These are phyloP conservation scores for Lates calcarifer DNA, from an alignment of 2,113 vertebrate genomes.

Conservation along the genomic window DNA sequence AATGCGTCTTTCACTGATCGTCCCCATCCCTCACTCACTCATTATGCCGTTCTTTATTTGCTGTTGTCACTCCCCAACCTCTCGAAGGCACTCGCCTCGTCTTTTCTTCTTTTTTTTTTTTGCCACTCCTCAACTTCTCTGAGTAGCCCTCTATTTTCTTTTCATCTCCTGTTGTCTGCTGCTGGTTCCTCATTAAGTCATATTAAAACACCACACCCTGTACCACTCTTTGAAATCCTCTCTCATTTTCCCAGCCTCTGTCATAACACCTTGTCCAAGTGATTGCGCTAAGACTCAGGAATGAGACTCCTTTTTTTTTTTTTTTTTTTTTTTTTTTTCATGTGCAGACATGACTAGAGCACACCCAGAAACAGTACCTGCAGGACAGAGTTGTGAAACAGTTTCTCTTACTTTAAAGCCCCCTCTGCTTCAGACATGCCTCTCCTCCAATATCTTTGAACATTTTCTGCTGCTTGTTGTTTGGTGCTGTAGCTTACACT, in stretches of 20 bases:
- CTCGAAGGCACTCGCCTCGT: conserved; percentile 36
- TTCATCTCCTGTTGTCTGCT: conserved; percentile 58
- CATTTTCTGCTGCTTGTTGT: conserved; percentile 26
- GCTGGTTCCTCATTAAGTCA: conserved; percentile 69
- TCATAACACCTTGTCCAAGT: conserved; percentile 60
- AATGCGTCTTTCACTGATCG: conserved; percentile 60
- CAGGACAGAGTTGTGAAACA: conserved; percentile 64
- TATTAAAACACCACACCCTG: conserved; percentile 65
- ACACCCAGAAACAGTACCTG: conserved; percentile 61
- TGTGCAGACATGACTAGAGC: conserved; percentile 71
- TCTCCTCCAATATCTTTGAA: conserved; percentile 39
- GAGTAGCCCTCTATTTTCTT: conserved; percentile 45
- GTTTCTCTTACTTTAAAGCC: conserved; percentile 50
- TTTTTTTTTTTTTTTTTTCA: conserved; percentile 35
- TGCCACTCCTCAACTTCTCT: conserved; percentile 56
- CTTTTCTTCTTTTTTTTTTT: conserved; percentile 11
- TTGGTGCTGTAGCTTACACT: conserved; percentile 14
- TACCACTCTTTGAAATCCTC: conserved; percentile 61
- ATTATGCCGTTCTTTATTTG: conserved; percentile 68
- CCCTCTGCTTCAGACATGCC: conserved; percentile 22
- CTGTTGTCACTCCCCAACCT: conserved; percentile 40
- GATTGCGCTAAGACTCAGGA: conserved; percentile 66
- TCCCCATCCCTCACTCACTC: conserved; percentile 44
- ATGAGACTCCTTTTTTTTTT: conserved; percentile 31
- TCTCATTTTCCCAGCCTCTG: conserved; percentile 53